Percentiles rank a stretch among this genome's conserved stretches.
Conservation (phyloP, 2,888 invertebrate genomes). For the Spodoptera littoralis region DNA sequence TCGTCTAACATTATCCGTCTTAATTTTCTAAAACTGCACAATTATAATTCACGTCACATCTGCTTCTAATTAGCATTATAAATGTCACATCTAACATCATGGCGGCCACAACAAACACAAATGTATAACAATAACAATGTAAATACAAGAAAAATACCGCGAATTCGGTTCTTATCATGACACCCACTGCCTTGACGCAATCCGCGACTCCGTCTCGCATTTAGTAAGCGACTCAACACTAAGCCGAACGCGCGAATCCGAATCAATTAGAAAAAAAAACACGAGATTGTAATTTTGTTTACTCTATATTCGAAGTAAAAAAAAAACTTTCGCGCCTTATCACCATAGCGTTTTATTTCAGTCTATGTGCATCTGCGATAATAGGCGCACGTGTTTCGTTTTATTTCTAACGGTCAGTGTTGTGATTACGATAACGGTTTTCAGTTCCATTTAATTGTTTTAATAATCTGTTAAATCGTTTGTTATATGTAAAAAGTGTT, state of each 20-base stretch:
- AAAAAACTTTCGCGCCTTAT: constrained; percentile 46
- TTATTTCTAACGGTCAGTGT: constrained; percentile 41
- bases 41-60: constrained; percentile 17
- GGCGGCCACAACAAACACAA: constrained; percentile 12
- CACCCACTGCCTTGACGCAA: constrained; percentile 66
- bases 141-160: constrained; percentile 51
- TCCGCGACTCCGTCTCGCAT: constrained; percentile 49
- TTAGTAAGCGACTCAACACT: constrained; percentile 59
- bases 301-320: constrained; percentile 38
- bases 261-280: constrained; percentile 53
- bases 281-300: constrained; percentile 55
- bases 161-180: constrained; percentile 56
- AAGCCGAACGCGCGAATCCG: constrained; percentile 60
- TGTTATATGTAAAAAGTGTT: constrained; percentile 26
- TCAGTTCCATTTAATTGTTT: constrained; percentile 51
- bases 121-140: constrained; percentile 38
- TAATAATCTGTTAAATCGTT: constrained; percentile 48
- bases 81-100: constrained; percentile 28
- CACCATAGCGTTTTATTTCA: constrained; percentile 53
- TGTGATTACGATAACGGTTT: constrained; percentile 52
- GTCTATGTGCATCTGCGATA: constrained; percentile 56
- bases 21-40: constrained; percentile 4
- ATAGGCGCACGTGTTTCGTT: constrained; percentile 48
- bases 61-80: constrained; percentile 34
- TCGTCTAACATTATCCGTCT: not conserved